Conservation (phyloP, 2,888 invertebrate species). For the Troides aeacus region DNA sequence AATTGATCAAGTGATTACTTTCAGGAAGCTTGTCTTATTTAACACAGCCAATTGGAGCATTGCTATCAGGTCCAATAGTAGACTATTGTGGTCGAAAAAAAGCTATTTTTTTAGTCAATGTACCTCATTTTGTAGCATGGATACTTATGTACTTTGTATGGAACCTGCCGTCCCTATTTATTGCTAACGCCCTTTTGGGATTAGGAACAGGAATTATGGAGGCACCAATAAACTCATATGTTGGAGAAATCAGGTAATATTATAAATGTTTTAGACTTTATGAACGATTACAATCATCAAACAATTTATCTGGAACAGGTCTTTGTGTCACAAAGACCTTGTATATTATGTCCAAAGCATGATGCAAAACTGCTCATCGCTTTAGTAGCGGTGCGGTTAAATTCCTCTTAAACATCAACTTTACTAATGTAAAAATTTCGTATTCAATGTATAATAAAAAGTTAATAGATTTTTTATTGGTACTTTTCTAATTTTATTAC, state of each 20-base stretch:
- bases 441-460: too few species aligned
- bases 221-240: constrained; percentile 79
- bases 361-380: too few species aligned
- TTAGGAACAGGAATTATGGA: constrained; percentile 81
- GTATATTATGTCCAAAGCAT: too few species aligned
- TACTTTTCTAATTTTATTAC: too few species aligned
- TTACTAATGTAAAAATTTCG: too few species aligned
- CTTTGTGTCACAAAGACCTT: too few species aligned
- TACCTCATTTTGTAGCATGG: constrained; percentile 79
- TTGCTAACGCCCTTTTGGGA: constrained; percentile 74
- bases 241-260: constrained; percentile 77
- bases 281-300: neutral
- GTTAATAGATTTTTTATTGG: too few species aligned
- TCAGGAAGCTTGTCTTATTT: constrained; percentile 78
- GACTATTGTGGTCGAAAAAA: constrained; percentile 78
- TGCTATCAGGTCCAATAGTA: constrained; percentile 76
- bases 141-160: constrained; percentile 71
- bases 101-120: constrained; percentile 76
- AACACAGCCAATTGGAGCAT: constrained; percentile 78
- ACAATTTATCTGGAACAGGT: too few species aligned
- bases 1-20: constrained; percentile 34
- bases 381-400: too few species aligned
- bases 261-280: neutral
- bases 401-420: too few species aligned
- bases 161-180: constrained; percentile 67